These are phyloP conservation scores for Drosophila demipolita DNA, from an alignment of 2,888 invertebrate species.

Conservation along the genomic window DNA sequence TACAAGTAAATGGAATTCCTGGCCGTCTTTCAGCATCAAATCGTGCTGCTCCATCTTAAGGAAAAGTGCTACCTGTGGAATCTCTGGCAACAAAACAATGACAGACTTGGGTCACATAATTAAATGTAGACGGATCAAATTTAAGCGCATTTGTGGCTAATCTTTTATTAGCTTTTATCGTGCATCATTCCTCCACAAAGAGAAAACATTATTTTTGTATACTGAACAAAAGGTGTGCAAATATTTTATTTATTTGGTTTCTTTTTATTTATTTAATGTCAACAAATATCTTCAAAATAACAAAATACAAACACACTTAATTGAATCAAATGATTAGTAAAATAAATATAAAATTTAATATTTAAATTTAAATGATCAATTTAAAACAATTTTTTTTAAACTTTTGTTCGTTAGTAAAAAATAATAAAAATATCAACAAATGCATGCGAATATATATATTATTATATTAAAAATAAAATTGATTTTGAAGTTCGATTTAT, in stretches of 20 bases:
- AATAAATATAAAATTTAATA: not conserved
- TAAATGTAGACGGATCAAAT: conserved; percentile 48
- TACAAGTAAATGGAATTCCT: conserved; percentile 60
- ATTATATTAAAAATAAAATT: too few species aligned
- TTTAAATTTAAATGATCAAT: not conserved
- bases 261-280: not conserved
- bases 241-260: not conserved
- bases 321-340: not conserved
- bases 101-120: conserved; percentile 34
- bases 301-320: not conserved
- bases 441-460: not conserved
- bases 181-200: conserved; percentile 11
- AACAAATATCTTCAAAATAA: not conserved
- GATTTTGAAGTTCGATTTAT: not conserved
- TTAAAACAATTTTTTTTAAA: not conserved
- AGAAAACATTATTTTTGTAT: not conserved
- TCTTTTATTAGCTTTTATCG: conserved; percentile 63
- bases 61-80: conserved; percentile 8
- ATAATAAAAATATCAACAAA: not conserved
- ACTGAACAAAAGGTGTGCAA: conserved; percentile 1
- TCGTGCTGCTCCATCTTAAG: not conserved
- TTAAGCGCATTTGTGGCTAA: conserved; percentile 52
- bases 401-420: not conserved
- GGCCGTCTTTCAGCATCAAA: conserved; percentile 43
- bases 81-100: conserved; percentile 24